Base-by-base conservation (phyloP, 2,113 vertebrate genomes). In the Capra hircus region DNA sequence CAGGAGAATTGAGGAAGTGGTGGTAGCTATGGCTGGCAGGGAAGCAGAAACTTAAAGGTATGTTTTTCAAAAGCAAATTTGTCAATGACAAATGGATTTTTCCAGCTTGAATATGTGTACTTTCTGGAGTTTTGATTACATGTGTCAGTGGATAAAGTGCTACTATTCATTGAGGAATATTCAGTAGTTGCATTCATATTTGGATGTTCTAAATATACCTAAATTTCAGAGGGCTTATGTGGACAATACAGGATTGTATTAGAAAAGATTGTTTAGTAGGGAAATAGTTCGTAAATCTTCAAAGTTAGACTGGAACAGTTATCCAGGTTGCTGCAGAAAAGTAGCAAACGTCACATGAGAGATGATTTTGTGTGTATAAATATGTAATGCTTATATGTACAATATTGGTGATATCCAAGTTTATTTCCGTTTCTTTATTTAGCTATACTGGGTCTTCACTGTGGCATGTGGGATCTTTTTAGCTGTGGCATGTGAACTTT, bases 11-110 rank as follows among this genome's bases (percentile, higher is more conserved):
- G 96, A 97, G 94, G 90, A 98, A 98, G 87, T 97, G 93, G 74
- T 97, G 91, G 87, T 98, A 95, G 93, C 84, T 50, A 57, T 93
- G 48, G 64, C 36, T 98, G 92, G 36, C 87, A 95, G 94, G 62
- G 86, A 97, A 96, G 67, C 71, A 95, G 91, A 95, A 95, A 74
- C 71, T 96, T 97, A 80, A 93, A 98, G 80, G 97, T 96, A 67
- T 85, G 88, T 93, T 93, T 97, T 97, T 96, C 80, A 96, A 96
- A 98, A 97, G 95, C 64, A 96, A 85, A 92, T 90, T 96, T 97
- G 94, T 96, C 83, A 95, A 74, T 96, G 94, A 96, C 88, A 97
- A 95, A 91, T 96, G 91, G 50, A 96, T 96, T 97, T 98, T 96
- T 98, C 83, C 92, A 90, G n/a, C 60, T 84, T 95, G 57, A 59